Evolutionary conservation across 2,797 vertebrate genomes (phyloP).

Genomic region (Liparis tanakae): DNA sequence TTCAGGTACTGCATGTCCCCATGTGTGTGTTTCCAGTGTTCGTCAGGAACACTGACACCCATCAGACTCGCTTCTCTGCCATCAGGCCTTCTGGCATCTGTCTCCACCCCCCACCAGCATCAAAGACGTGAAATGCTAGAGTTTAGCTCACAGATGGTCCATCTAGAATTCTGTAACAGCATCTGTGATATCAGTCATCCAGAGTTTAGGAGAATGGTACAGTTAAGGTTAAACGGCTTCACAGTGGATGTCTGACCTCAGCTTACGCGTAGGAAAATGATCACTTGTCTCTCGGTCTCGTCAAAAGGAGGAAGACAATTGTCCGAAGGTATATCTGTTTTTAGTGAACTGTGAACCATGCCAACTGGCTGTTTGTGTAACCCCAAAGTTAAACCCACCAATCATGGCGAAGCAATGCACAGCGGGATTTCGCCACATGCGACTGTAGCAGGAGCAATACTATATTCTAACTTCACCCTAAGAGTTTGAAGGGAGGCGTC

Average conservation of each 20-base stretch:
- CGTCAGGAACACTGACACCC: conserved; percentile 39
- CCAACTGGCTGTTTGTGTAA: neutral
- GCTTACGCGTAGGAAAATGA: conserved; percentile 5
- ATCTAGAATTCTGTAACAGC: conserved; percentile 41
- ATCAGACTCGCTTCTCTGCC: conserved; percentile 33
- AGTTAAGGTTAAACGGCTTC: conserved; percentile 11
- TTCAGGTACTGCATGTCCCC: conserved; percentile 4
- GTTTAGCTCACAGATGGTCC: conserved; percentile 61
- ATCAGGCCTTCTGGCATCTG: conserved; percentile 40
- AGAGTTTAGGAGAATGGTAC: conserved; percentile 17
- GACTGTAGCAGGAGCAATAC: neutral
- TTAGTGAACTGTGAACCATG: neutral
- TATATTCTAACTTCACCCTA: neutral
- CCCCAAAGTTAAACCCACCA: neutral
- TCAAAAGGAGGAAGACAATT: neutral
- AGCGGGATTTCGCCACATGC: neutral
- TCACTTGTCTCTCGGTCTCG: neutral
- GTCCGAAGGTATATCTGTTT: neutral
- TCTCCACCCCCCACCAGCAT: conserved; percentile 46
- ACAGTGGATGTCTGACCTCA: conserved; percentile 24
- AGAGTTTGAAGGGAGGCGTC: neutral
- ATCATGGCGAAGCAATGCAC: neutral
- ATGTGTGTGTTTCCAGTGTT: conserved; percentile 38
- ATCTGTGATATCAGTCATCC: conserved; percentile 61
- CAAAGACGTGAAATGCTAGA: conserved; percentile 50